These are phyloP conservation scores for Athene noctua DNA, from an alignment of 2,113 vertebrate species.

Conservation along the genomic window DNA sequence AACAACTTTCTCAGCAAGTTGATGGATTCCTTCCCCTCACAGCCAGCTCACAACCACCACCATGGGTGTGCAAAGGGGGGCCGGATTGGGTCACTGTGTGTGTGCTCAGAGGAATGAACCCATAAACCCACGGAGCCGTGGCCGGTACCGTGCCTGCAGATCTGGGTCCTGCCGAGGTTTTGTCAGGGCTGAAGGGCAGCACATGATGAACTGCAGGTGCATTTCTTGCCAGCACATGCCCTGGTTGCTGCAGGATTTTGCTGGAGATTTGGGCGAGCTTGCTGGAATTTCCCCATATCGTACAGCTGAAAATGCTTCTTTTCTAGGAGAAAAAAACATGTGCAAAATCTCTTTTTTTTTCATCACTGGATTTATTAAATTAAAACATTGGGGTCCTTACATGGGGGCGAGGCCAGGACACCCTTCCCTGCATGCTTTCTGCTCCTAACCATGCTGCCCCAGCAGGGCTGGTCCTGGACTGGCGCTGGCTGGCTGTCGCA, in stretches of 20 bases:
- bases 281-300: background rate
- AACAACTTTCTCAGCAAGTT: background rate
- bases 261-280: background rate
- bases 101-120: background rate
- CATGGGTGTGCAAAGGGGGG: background rate
- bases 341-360: background rate
- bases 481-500: slow-evolving; percentile 90
- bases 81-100: background rate
- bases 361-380: background rate
- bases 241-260: background rate
- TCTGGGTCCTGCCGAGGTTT: background rate
- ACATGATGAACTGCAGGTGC: accelerated
- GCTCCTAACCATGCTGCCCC: background rate
- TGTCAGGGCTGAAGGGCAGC: background rate
- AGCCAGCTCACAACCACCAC: background rate
- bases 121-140: accelerated
- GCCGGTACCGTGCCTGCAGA: accelerated
- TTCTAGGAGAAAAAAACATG: background rate
- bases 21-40: background rate
- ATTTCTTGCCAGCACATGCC: background rate
- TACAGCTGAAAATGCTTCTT: background rate
- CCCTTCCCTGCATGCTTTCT: background rate
- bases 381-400: background rate
- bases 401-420: background rate
- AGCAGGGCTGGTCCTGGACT: slow-evolving; percentile 83